Evolutionary conservation across 2,888 invertebrate species (phyloP).

Genomic region (Orchesellides sinensis): DNA sequence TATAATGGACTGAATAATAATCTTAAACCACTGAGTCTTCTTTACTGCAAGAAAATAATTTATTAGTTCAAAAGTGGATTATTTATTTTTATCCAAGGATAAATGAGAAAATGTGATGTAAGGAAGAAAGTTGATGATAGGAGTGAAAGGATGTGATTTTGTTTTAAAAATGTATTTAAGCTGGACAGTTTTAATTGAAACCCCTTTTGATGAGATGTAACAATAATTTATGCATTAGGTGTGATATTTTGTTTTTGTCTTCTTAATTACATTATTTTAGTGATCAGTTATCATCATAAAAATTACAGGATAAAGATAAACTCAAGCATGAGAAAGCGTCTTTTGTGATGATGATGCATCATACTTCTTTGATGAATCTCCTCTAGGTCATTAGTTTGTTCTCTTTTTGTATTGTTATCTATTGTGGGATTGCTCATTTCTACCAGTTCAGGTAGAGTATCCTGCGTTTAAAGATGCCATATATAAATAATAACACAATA

Average conservation of each 20-base stretch:
- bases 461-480: conserved; percentile 60
- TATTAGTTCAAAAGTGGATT: not conserved
- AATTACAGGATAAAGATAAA: too few relatives aligned
- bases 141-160: too few relatives aligned
- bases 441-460: conserved; percentile 44
- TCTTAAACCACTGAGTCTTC: conserved; percentile 54
- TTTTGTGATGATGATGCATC: not conserved
- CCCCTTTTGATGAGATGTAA: too few relatives aligned
- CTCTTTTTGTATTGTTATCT: conserved; percentile 3
- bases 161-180: too few relatives aligned
- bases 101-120: too few relatives aligned
- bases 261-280: too few relatives aligned
- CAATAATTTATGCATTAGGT: too few relatives aligned
- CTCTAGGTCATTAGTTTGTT: conserved; percentile 15
- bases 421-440: conserved; percentile 63
- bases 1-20: conserved; percentile 60
- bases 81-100: not conserved
- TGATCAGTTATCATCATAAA: too few relatives aligned
- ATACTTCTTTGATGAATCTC: conserved; percentile 32
- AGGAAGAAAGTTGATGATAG: too few relatives aligned
- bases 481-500: conserved; percentile 9
- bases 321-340: too few relatives aligned
- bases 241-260: too few relatives aligned
- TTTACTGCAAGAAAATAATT: conserved; percentile 13
- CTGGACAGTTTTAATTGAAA: too few relatives aligned